Base-by-base conservation (phyloP, 30 jellyfish, hydroid and myxozoan genomes). In the Aurelia aurita complex sp. Pacific region DNA sequence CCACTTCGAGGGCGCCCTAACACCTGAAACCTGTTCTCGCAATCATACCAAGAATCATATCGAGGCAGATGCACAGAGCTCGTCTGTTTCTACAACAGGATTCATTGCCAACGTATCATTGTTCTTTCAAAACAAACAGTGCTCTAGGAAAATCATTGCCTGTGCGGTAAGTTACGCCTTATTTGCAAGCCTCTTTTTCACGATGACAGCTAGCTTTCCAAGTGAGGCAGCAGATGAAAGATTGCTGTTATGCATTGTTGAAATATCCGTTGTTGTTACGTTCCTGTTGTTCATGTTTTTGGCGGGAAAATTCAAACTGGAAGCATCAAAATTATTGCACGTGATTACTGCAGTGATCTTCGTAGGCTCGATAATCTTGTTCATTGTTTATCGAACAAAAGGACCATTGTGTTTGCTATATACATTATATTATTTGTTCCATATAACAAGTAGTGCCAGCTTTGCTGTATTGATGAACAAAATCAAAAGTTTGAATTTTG, bases 241-340 rank as follows among this genome's bases (percentile, higher is more conserved):
- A 61, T 77, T 75, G 87, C 51, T 32, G 7, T 2, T 66, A 10
- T 79, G 80, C 73, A 51, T 79, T 13, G 63, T 66, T 33, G 80
- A 79, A 46, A 63, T 79, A 4, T 6, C 34, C 38, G 89, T 65
- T 29, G 10, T 79, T 46, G 57, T 66, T 23, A 79, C 89, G 50
- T 50, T 23, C 13, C 12, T 32, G 15, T 6, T 64, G 14, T 51
- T 12, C 60, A 11, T 65, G 43, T 0, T 64, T 17, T n/a, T 66
- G 23, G 80, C n/a, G 2, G 10, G 32, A 52, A 42, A 4, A 3
- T 17, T 65, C 33, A 79, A 79, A 46, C 15, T 36, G 36, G 61
- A 51, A 15, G 12, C 13, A 53, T 32, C 80, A n/a, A 79, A 33
- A 65, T 79, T 69, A 79, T 7, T 79, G 18, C 35, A 43, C 38